Conservation (phyloP, 2,888 invertebrate genomes). For the Allacma fusca region DNA sequence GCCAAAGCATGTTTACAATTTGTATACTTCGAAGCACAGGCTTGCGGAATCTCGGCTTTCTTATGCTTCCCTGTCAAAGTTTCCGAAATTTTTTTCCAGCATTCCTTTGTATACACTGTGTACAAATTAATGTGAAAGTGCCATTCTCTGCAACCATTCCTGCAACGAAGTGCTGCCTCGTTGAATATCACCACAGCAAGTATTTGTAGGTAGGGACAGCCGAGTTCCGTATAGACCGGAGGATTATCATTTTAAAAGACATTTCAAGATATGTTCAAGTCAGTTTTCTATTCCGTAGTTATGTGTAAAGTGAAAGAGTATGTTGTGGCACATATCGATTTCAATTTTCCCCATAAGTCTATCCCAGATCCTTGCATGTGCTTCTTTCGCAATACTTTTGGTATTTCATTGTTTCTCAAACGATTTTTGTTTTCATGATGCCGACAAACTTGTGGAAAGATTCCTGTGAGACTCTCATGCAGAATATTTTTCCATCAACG, state of each 20-base stretch:
- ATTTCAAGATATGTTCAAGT: background rate
- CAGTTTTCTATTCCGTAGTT: too few relatives aligned
- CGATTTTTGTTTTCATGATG: background rate
- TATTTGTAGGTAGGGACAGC: too few relatives aligned
- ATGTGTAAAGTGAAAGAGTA: background rate
- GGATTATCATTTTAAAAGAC: background rate
- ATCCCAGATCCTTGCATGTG: background rate
- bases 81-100: background rate
- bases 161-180: too few relatives aligned
- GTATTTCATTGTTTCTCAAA: background rate
- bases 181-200: too few relatives aligned
- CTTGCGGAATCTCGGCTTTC: background rate
- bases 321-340: background rate
- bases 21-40: background rate
- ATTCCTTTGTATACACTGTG: background rate
- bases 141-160: background rate
- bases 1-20: conserved; percentile 16
- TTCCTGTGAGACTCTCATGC: too few relatives aligned
- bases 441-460: background rate
- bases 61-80: background rate
- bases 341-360: background rate
- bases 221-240: too few relatives aligned
- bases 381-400: background rate
- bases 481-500: too few relatives aligned
- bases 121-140: conserved; percentile 5